These are phyloP conservation scores for Pygocentrus nattereri DNA, from an alignment of 2,797 vertebrate genomes.

Conservation along the genomic window DNA sequence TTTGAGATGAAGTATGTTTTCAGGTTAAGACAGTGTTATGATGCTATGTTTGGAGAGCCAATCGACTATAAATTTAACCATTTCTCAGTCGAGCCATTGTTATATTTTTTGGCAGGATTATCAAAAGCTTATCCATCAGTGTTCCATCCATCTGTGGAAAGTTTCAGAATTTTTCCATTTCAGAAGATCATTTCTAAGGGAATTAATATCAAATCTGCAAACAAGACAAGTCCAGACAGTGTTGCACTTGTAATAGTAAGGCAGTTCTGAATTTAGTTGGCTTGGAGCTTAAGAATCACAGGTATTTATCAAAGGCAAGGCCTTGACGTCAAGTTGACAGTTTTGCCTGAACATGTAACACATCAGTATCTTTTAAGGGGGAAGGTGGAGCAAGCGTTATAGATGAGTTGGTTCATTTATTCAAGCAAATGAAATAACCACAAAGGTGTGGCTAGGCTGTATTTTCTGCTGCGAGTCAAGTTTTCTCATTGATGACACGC, in stretches of 20 bases:
- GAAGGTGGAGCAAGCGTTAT: neutral
- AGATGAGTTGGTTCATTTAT: neutral
- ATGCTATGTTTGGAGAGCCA: neutral
- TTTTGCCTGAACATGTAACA: constrained; percentile 9
- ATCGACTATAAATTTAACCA: neutral
- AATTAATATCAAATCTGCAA: constrained; percentile 46
- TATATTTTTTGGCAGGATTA: constrained; percentile 32
- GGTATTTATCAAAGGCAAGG: constrained; percentile 78
- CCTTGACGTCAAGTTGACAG: constrained; percentile 67
- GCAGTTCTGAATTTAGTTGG: constrained; percentile 68
- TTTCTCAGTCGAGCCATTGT: constrained; percentile 11
- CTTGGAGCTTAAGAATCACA: constrained; percentile 75
- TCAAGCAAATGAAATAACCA: constrained; percentile 4
- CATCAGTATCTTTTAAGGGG: neutral
- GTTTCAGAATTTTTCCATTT: constrained; percentile 41
- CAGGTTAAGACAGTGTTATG: neutral
- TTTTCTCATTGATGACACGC: too few relatives aligned
- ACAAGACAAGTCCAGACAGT: constrained; percentile 52
- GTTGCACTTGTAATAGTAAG: constrained; percentile 17
- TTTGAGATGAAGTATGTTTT: neutral
- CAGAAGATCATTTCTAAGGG: constrained; percentile 38
- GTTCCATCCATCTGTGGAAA: constrained; percentile 9
- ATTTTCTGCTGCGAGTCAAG: neutral
- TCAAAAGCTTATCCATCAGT: constrained; percentile 23
- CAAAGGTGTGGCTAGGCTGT: constrained; percentile 1